A percentile compares a stretch with the other conserved stretches of the same genome.
Evolutionary conservation across 2,113 vertebrate genomes (phyloP).

Genomic region (Protobothrops mucrosquamatus): DNA sequence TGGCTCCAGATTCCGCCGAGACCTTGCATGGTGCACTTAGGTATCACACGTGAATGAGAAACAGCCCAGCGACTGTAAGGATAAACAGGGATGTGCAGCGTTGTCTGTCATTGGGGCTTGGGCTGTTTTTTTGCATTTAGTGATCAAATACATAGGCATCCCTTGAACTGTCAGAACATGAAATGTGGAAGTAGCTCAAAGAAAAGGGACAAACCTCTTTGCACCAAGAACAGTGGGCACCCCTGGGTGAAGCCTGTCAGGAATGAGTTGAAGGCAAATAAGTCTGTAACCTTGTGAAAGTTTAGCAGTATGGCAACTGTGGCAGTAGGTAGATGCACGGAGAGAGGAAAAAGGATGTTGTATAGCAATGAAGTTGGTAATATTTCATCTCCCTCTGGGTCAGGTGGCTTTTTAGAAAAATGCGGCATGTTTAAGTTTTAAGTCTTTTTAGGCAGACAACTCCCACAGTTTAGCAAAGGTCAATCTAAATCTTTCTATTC

Average conservation of each 20-base stretch:
- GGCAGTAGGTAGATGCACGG: conserved; percentile 29
- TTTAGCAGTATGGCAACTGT: conserved; percentile 24
- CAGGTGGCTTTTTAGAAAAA: conserved; percentile 61
- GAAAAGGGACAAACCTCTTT: conserved; percentile 2
- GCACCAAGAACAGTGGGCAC: neutral
- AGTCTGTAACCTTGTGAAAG: conserved; percentile 27
- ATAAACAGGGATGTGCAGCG: conserved; percentile 1
- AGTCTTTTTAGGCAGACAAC: conserved; percentile 76
- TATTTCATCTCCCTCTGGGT: conserved; percentile 67
- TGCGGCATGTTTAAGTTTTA: conserved; percentile 64
- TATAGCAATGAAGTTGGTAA: conserved; percentile 47
- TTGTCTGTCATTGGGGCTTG: neutral
- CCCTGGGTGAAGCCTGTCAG: conserved; percentile 17
- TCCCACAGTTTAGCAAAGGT: conserved; percentile 67
- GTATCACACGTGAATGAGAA: neutral
- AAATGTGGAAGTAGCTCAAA: neutral
- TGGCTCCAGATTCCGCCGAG: conserved; percentile 3
- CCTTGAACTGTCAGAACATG: neutral
- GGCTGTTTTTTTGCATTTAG: conserved; percentile 22
- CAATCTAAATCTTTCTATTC: conserved; percentile 67
- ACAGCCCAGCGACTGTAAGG: rapidly evolving
- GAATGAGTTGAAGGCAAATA: neutral
- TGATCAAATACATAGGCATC: neutral
- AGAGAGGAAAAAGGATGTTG: conserved; percentile 44
- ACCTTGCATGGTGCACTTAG: neutral